Evolutionary conservation across 1,140 invertebrate genomes (phyloP).

Genomic region (Procambarus virginalis): DNA sequence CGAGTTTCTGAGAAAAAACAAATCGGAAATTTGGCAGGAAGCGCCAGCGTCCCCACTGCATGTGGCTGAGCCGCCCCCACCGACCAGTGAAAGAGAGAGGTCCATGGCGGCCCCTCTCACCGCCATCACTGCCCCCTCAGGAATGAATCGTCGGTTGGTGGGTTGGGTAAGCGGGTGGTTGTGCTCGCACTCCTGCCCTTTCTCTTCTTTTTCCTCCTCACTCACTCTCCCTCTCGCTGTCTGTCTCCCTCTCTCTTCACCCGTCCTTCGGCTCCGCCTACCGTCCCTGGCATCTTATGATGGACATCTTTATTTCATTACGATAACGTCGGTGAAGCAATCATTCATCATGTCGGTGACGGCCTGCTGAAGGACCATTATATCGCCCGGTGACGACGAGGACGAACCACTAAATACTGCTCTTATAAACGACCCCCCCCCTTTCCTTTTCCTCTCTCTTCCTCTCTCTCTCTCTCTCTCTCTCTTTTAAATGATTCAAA

Average conservation of each 20-base stretch:
- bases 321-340: conserved; percentile 62
- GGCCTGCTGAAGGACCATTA: conserved; percentile 58
- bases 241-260: not conserved
- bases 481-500: not conserved
- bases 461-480: not conserved
- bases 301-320: conserved; percentile 69
- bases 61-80: conserved; percentile 14
- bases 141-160: too few species aligned
- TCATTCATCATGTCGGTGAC: conserved; percentile 64
- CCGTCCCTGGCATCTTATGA: conserved; percentile 57
- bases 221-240: not conserved
- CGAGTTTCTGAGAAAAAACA: too few species aligned
- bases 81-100: too few species aligned
- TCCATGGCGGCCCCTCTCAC: not conserved
- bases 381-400: conserved; percentile 56
- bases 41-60: not conserved
- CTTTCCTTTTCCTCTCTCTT: not conserved
- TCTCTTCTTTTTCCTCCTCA: not conserved
- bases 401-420: conserved; percentile 65
- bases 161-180: too few species aligned
- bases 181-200: not conserved
- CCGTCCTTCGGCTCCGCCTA: conserved; percentile 7
- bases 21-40: too few species aligned
- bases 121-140: too few species aligned
- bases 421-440: conserved; percentile 55